phyloP scores from a whole-genome alignment of 2,888 invertebrate species.

The Pherbina coryleti region DNA sequence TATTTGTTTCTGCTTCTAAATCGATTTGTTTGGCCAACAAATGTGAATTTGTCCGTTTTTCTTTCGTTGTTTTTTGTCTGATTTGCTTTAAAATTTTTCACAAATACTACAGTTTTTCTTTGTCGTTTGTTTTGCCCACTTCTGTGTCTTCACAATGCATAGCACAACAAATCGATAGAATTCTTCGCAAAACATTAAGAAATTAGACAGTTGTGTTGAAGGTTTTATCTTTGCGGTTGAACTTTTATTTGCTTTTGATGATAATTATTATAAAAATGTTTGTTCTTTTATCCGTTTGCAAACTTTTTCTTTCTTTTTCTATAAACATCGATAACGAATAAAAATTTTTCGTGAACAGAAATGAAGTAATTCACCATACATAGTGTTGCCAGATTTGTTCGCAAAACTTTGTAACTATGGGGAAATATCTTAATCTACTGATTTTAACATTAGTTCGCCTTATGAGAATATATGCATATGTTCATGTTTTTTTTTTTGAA shows the following conservation, averaged over 20 bases:
- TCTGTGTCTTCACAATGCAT: background rate
- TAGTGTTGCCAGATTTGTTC: background rate
- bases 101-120: background rate
- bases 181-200: background rate
- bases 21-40: conserved; percentile 29
- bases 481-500: no score
- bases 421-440: no score
- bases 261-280: background rate
- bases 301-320: background rate
- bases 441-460: no score
- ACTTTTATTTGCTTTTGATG: background rate
- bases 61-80: conserved; percentile 19
- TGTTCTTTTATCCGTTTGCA: background rate
- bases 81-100: conserved; percentile 30
- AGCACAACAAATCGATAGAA: conserved; percentile 27
- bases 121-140: background rate
- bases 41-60: conserved; percentile 33
- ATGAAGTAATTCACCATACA: background rate
- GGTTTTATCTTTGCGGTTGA: background rate
- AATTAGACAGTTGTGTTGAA: background rate
- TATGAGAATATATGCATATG: no score
- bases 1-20: background rate
- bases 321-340: background rate
- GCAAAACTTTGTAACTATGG: no score
- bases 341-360: background rate